Evolutionary conservation across 2,888 invertebrate species (phyloP).

Genomic region (Andrena bicolor): DNA sequence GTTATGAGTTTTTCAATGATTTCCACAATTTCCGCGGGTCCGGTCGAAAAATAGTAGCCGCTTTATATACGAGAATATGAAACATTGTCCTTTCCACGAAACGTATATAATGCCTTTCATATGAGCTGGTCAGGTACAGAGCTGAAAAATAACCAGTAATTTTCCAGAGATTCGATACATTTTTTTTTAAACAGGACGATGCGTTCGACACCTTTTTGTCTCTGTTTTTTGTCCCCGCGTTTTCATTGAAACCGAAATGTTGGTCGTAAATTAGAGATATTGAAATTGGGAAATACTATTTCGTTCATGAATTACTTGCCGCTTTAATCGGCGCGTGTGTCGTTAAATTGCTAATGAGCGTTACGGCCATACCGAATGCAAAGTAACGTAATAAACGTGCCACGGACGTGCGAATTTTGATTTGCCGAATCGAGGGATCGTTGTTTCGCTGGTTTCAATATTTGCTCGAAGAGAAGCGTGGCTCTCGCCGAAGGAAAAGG

Average conservation of each 20-base stretch:
- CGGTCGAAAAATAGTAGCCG: not conserved
- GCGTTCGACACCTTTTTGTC: not conserved
- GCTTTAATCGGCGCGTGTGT: conserved; percentile 44
- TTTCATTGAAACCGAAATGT: conserved; percentile 29
- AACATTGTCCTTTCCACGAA: not conserved
- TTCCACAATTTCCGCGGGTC: not conserved
- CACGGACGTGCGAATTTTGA: not conserved
- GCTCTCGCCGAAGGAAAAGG: not conserved
- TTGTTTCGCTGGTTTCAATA: not conserved
- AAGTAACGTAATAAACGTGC: conserved; percentile 5
- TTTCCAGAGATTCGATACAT: not conserved
- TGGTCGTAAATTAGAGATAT: conserved; percentile 56
- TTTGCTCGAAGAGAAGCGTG: not conserved
- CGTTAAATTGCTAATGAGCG: conserved; percentile 41
- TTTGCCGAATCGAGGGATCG: not conserved
- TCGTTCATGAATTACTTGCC: conserved; percentile 57
- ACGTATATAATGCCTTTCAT: conserved; percentile 9
- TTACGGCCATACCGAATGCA: not conserved
- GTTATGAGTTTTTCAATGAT: not conserved
- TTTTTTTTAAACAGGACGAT: not conserved
- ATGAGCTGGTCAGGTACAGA: not conserved
- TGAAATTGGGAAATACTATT: conserved; percentile 38
- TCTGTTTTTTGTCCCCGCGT: conserved; percentile 10
- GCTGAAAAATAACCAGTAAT: conserved; percentile 24
- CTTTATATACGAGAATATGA: not conserved